Evolutionary conservation across 2,888 invertebrate species (phyloP).

Genomic region (Drosophila nigricruria): DNA sequence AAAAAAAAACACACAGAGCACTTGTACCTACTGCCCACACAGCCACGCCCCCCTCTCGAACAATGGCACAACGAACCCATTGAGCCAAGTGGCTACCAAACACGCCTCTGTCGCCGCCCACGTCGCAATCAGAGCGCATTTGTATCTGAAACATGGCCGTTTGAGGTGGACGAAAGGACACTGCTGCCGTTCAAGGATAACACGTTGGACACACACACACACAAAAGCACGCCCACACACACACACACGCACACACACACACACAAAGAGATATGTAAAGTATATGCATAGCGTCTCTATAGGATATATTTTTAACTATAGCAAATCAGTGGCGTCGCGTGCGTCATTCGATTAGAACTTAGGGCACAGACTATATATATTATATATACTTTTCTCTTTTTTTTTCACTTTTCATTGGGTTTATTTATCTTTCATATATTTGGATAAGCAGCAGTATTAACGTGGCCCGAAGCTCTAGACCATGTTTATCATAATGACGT

Average conservation of each 20-base stretch:
- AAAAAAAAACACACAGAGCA: conserved; percentile 19
- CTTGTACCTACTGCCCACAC: conserved; percentile 48
- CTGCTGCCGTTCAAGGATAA: conserved; percentile 61
- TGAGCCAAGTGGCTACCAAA: conserved; percentile 53
- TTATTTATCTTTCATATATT: conserved; percentile 63
- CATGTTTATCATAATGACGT: conserved; percentile 71
- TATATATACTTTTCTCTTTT: conserved; percentile 1
- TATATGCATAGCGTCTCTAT: conserved; percentile 15
- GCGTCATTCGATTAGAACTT: conserved; percentile 79
- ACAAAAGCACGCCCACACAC: conserved; percentile 19
- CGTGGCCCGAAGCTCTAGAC: conserved; percentile 20
- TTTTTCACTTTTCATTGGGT: conserved; percentile 46
- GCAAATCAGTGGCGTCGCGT: conserved; percentile 56
- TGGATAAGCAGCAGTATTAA: conserved; percentile 58
- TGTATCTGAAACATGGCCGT: conserved; percentile 46
- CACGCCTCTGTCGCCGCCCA: not conserved
- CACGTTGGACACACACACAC: conserved; percentile 36
- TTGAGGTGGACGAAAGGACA: conserved; percentile 47
- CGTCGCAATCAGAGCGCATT: conserved; percentile 69
- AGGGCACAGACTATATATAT: conserved; percentile 30
- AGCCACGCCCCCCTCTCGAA: not conserved
- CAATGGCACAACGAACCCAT: conserved; percentile 67
- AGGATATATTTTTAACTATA: conserved; percentile 40
- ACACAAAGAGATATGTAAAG: conserved; percentile 5
- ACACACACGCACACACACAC: not conserved